phyloP scores from a whole-genome alignment of 1,140 invertebrate genomes.

The Drosophila oshimai region DNA sequence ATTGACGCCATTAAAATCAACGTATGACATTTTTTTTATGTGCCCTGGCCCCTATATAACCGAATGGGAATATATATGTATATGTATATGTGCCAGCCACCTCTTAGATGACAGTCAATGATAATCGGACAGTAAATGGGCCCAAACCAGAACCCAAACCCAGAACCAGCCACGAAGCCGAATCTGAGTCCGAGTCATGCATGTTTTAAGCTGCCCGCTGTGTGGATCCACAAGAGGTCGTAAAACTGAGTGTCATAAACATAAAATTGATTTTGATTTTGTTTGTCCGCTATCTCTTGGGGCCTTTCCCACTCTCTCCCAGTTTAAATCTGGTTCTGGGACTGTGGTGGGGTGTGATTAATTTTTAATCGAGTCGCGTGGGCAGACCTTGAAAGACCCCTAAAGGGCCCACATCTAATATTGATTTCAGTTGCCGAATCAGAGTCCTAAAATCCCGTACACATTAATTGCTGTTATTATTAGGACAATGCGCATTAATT shows the following conservation, averaged over 20 bases:
- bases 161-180: constrained; percentile 1
- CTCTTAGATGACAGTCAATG: constrained; percentile 29
- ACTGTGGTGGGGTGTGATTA: constrained; percentile 23
- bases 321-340: constrained; percentile 20
- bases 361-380: constrained; percentile 54
- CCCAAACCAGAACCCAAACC: constrained; percentile 2
- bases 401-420: constrained; percentile 18
- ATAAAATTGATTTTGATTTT: constrained; percentile 71
- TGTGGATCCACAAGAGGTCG: constrained; percentile 28
- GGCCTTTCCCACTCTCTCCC: constrained; percentile 52
- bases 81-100: constrained; percentile 7
- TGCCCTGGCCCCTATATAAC: background rate
- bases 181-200: constrained; percentile 7
- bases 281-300: constrained; percentile 11
- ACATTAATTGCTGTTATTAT: constrained; percentile 75
- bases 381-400: constrained; percentile 19
- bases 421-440: constrained; percentile 52
- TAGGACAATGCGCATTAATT: constrained; percentile 66
- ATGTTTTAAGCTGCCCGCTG: constrained; percentile 43
- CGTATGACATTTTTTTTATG: constrained; percentile 37
- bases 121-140: constrained; percentile 5
- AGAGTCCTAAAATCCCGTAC: constrained; percentile 26
- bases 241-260: constrained; percentile 64
- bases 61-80: background rate
- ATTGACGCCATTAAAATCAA: constrained; percentile 53